phyloP scores from a whole-genome alignment of 2,888 invertebrate genomes.

The Troilus luridus region DNA sequence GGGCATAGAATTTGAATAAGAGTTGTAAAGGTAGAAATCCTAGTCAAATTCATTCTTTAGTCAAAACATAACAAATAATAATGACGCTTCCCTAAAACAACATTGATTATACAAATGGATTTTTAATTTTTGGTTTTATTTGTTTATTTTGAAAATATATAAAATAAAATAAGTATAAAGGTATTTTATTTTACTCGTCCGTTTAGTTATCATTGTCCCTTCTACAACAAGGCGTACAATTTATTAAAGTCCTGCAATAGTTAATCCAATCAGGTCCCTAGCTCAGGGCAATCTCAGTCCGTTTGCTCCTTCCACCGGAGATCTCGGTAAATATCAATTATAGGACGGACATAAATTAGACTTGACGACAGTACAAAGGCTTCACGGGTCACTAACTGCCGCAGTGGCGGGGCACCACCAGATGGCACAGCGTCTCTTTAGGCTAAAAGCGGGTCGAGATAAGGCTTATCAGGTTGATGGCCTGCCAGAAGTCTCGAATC shows the following conservation, averaged over 20 bases:
- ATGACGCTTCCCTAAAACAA: too few species aligned
- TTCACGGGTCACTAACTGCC: background rate
- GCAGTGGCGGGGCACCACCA: background rate
- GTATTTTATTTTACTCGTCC: too few species aligned
- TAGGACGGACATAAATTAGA: background rate
- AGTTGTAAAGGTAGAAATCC: too few species aligned
- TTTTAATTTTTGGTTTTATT: too few species aligned
- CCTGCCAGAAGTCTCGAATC: background rate
- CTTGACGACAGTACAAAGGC: background rate
- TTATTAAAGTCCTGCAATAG: background rate
- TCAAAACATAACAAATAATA: too few species aligned
- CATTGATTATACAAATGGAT: too few species aligned
- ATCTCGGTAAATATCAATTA: conserved; percentile 13
- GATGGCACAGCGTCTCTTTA: background rate
- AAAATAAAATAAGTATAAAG: too few species aligned
- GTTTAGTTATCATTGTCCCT: too few species aligned
- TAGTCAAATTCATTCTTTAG: too few species aligned
- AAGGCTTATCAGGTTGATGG: conserved; percentile 15
- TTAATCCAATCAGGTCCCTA: background rate
- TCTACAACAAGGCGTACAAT: background rate
- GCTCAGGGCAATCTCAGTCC: background rate
- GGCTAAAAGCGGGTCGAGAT: background rate
- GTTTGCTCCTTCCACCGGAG: background rate
- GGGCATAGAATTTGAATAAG: too few species aligned
- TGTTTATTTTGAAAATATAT: too few species aligned